A percentile compares a stretch with the other conserved stretches of the same genome.
Conservation (phyloP, 1,140 invertebrate genomes). For the Cotesia typhae region DNA sequence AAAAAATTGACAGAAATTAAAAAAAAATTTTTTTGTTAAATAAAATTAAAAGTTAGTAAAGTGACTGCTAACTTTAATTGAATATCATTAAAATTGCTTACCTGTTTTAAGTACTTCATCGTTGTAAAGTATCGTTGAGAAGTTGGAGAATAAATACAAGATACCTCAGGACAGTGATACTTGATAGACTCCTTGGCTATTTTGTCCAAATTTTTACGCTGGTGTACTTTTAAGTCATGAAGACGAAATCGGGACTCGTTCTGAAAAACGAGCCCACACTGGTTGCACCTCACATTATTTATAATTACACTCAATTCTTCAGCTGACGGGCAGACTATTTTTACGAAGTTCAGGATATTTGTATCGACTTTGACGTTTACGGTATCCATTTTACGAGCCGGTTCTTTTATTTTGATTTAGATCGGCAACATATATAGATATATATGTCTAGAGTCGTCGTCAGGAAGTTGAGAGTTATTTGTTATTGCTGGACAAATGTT, state of each 20-base stretch:
- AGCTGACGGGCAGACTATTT: slow-evolving; percentile 56
- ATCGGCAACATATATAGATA: no score
- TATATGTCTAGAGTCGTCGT: no score
- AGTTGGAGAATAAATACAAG: slow-evolving; percentile 58
- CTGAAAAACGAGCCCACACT: slow-evolving; percentile 57
- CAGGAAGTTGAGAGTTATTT: no score
- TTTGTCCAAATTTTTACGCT: slow-evolving; percentile 55
- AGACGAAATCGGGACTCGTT: slow-evolving; percentile 57
- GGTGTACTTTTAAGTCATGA: slow-evolving; percentile 61
- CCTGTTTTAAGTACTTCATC: slow-evolving; percentile 65
- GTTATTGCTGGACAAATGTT: no score
- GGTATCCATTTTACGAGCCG: slow-evolving; percentile 6
- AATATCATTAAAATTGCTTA: slow-evolving; percentile 31
- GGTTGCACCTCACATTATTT: slow-evolving; percentile 57
- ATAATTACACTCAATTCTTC: slow-evolving; percentile 59
- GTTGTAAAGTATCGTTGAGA: slow-evolving; percentile 57
- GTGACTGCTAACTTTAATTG: no score
- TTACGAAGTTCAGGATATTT: slow-evolving; percentile 31
- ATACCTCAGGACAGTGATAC: slow-evolving; percentile 60
- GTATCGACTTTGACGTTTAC: neutral
- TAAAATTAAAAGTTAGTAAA: neutral
- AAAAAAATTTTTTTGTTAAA: neutral
- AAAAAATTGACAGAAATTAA: no score
- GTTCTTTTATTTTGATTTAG: neutral
- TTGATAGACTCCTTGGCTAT: slow-evolving; percentile 49